phyloP scores from a whole-genome alignment of 1,140 invertebrate species.

The Halictus rubicundus region DNA sequence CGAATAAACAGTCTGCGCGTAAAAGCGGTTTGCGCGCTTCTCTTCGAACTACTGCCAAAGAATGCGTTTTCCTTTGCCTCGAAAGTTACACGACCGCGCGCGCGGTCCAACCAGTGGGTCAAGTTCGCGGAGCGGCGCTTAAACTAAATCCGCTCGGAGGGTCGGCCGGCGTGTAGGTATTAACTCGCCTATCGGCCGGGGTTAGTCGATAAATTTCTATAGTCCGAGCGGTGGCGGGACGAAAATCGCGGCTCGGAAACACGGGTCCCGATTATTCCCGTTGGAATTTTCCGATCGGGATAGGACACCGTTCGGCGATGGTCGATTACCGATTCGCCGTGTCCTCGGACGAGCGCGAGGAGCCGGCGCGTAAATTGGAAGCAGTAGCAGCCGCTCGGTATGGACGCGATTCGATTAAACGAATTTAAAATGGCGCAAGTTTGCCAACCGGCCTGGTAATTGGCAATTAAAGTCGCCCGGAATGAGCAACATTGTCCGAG shows the following conservation, averaged over 20 bases:
- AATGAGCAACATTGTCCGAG: constrained; percentile 39
- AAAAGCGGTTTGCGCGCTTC: too few relatives aligned
- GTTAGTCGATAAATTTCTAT: constrained; percentile 10
- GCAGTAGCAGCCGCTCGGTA: neutral
- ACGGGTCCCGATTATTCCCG: neutral
- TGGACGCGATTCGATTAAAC: constrained; percentile 36
- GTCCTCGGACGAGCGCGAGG: neutral
- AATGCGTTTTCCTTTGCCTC: too few relatives aligned
- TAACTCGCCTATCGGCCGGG: neutral
- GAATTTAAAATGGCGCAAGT: constrained; percentile 33
- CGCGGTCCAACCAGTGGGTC: constrained; percentile 4
- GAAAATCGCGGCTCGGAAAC: neutral
- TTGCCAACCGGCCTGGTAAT: constrained; percentile 27
- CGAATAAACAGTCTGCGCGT: neutral
- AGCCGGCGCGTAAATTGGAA: constrained; percentile 30
- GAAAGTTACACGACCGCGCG: too few relatives aligned
- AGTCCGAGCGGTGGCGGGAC: neutral
- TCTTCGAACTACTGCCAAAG: too few relatives aligned
- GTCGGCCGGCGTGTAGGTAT: neutral
- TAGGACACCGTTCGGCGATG: neutral
- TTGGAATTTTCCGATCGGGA: neutral
- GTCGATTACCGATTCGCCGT: constrained; percentile 19
- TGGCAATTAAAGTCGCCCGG: constrained; percentile 38
- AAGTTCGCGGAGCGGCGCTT: constrained; percentile 2
- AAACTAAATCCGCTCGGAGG: neutral